phyloP scores from a whole-genome alignment of 2,888 invertebrate genomes.

The Cosmopolites sordidus region DNA sequence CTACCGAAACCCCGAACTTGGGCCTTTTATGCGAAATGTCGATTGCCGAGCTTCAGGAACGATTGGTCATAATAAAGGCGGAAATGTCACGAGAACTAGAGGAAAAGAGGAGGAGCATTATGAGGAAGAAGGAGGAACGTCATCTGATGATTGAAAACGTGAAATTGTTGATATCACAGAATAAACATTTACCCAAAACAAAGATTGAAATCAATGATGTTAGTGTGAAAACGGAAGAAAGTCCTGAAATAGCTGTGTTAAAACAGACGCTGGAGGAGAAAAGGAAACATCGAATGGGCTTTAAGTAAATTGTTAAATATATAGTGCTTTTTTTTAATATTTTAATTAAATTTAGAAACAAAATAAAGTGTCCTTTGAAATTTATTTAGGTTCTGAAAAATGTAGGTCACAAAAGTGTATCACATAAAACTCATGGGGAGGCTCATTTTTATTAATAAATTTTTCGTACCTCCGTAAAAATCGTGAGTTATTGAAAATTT shows the following conservation, averaged over 20 bases:
- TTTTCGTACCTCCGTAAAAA: too few relatives aligned
- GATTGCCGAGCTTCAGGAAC: slow-evolving; percentile 58
- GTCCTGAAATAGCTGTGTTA: slow-evolving; percentile 51
- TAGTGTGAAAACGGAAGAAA: slow-evolving; percentile 37
- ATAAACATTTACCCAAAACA: slow-evolving; percentile 35
- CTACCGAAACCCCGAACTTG: slow-evolving; percentile 56
- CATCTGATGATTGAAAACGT: slow-evolving; percentile 51
- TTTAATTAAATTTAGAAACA: too few relatives aligned
- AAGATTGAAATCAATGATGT: slow-evolving; percentile 40
- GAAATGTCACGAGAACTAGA: slow-evolving; percentile 54
- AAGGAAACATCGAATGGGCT: slow-evolving; percentile 39
- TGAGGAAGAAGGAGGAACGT: slow-evolving; percentile 48
- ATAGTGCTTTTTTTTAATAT: too few relatives aligned
- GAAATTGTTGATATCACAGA: slow-evolving; percentile 49
- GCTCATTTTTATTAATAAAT: too few relatives aligned
- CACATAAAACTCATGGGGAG: too few relatives aligned
- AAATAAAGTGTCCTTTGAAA: too few relatives aligned
- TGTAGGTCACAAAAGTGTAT: too few relatives aligned
- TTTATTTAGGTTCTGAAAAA: too few relatives aligned
- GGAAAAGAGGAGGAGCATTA: slow-evolving; percentile 49
- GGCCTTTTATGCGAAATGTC: slow-evolving; percentile 64
- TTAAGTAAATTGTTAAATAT: not conserved
- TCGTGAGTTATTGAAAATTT: too few relatives aligned
- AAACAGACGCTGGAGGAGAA: slow-evolving; percentile 53
- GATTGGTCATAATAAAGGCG: slow-evolving; percentile 51